phyloP scores from a whole-genome alignment of 2,113 vertebrate genomes.

The Mus spicilegus region DNA sequence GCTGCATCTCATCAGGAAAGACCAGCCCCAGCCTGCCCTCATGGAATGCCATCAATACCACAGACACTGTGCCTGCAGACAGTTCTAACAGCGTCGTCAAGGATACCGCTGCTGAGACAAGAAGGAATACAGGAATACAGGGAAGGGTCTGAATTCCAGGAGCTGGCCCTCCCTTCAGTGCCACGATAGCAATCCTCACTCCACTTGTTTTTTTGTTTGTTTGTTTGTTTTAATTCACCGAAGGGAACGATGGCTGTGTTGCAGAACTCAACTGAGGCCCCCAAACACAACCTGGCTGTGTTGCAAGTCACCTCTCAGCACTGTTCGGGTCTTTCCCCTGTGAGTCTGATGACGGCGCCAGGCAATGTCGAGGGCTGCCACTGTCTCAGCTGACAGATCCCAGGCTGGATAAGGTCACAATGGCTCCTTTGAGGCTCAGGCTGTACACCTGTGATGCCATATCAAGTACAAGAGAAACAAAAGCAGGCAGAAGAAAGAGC shows the following conservation, averaged over 20 bases:
- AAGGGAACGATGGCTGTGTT: conserved; percentile 27
- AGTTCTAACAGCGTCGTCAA: conserved; percentile 66
- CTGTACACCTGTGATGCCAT: conserved; percentile 77
- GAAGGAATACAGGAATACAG: conserved; percentile 52
- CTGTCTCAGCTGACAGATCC: conserved; percentile 66
- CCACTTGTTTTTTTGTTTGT: neutral
- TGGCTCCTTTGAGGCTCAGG: conserved; percentile 72
- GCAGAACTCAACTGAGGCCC: conserved; percentile 5
- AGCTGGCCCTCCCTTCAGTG: conserved; percentile 45
- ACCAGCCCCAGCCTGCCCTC: conserved; percentile 60
- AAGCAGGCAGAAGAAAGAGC: conserved; percentile 79
- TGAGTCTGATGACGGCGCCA: conserved; percentile 11
- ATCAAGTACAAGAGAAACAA: conserved; percentile 74
- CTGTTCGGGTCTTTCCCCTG: neutral
- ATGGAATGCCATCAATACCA: conserved; percentile 65
- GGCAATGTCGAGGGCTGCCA: neutral
- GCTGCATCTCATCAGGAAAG: conserved; percentile 57
- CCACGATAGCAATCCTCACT: conserved; percentile 10
- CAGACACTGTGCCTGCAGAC: conserved; percentile 37
- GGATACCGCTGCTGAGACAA: conserved; percentile 67
- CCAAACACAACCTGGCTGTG: conserved; percentile 53
- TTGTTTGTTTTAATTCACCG: neutral
- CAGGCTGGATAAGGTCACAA: conserved; percentile 80
- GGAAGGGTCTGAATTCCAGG: conserved; percentile 61
- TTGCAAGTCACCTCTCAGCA: conserved; percentile 1